Evolutionary conservation across 2,888 invertebrate genomes (phyloP), one percentile per base, ranked within the genome.

Genomic region (Mythimna vitellina): DNA sequence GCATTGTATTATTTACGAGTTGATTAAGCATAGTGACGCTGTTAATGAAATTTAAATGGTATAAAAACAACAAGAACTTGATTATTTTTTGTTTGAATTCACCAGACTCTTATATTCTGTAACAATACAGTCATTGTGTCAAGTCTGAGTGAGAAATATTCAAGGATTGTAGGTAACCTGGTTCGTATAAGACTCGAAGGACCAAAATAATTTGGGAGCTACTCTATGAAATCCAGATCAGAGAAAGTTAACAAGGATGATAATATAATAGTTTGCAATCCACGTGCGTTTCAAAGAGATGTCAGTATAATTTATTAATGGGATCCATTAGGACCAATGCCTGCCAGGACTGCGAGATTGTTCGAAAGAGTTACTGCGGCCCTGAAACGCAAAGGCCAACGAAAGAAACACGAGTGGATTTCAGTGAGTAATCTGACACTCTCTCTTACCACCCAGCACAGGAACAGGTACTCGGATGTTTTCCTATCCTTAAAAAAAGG

Each of bases 1-100:
- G 51, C 7, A 29, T 60, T 77, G 51, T 56, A 14, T 68, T 72
- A 79, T n/a, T 51, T 65, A 63, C 56, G 38, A 61, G 42, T 35
- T 51, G 22, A 56, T 64, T 71, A 54, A 35, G 12, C 20, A 32
- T 29, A 54, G 7, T 76, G 14, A 68, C 38, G 22, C n/a, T 62
- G 20, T 53, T 57, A 53, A 54, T 79, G 22, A 38, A 60, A 75
- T 62, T 56, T 54, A 53, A 69, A 69, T 9, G 9, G 12, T 38
- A 46, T 38, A 38, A 38, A 46, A 35, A 54, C 14, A 51, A 49
- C 29, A 57, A 58, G 76, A 61, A 61, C 10, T 42, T 25, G 7
- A 5, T 12, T 42, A 38, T 63, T 42, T 62, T 74, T 63, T 56
- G 42, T 42, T 60, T 12, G 38, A 29, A 46, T 56, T 60, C 3